These are phyloP conservation scores for Thunnus albacares DNA, from an alignment of 2,797 vertebrate genomes.

Conservation along the genomic window DNA sequence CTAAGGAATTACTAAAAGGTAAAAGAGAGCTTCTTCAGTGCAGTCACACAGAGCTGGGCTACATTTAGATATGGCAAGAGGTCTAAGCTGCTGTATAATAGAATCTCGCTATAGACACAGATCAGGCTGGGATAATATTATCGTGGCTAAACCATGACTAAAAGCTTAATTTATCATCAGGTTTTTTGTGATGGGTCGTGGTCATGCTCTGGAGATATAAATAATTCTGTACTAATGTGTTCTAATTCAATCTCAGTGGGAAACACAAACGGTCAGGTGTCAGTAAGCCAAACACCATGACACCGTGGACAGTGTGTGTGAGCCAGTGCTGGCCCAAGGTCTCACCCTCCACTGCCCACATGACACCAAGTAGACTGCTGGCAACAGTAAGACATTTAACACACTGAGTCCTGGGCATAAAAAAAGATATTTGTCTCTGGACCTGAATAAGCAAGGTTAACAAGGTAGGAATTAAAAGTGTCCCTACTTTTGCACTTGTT, in stretches of 20 bases:
- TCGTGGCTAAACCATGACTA: conserved; percentile 56
- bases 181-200: conserved; percentile 30
- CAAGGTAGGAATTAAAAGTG: not conserved
- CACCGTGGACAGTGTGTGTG: conserved; percentile 25
- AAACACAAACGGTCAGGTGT: conserved; percentile 68
- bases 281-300: conserved; percentile 56
- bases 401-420: conserved; percentile 42
- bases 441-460: not conserved
- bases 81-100: conserved; percentile 27
- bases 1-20: conserved; percentile 40
- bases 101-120: conserved; percentile 39
- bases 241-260: conserved; percentile 75
- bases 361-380: conserved; percentile 68
- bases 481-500: conserved; percentile 14
- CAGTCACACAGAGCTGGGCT: conserved; percentile 14
- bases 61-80: conserved; percentile 19
- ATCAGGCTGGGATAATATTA: conserved; percentile 41
- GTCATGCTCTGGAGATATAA: conserved; percentile 63
- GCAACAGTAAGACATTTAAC: conserved; percentile 55
- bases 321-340: conserved; percentile 20
- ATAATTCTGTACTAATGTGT: conserved; percentile 71
- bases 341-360: conserved; percentile 51
- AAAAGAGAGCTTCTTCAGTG: conserved; percentile 3
- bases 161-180: conserved; percentile 58
- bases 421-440: conserved; percentile 52